Evolutionary conservation across 2,113 vertebrate genomes (phyloP).

Genomic region (Tragelaphus imberbis): DNA sequence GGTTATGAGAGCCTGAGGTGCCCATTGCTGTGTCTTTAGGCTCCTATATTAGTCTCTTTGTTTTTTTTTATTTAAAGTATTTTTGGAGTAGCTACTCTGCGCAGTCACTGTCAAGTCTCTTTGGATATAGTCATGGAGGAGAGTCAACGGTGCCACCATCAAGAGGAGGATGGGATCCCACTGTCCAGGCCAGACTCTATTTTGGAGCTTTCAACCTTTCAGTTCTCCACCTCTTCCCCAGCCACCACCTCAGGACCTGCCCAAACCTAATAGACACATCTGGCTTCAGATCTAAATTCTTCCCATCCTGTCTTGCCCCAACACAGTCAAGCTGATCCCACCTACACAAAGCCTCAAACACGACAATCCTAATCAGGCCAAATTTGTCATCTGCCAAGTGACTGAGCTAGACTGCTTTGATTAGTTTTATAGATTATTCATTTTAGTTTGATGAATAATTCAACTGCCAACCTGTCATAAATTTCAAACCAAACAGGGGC

Average conservation of each 20-base stretch:
- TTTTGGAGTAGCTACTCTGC: not conserved
- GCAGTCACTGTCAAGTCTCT: not conserved
- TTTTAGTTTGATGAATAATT: constrained; percentile 13
- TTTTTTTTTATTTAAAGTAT: not conserved
- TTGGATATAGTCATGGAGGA: not conserved
- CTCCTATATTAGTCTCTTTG: not conserved
- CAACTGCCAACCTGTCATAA: not conserved
- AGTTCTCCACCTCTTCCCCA: not conserved
- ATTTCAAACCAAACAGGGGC: not conserved
- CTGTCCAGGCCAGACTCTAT: not conserved
- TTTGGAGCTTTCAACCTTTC: not conserved
- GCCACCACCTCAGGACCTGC: not conserved
- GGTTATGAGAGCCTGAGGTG: not conserved
- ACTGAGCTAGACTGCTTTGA: not conserved
- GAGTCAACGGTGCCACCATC: not conserved
- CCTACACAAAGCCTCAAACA: not conserved
- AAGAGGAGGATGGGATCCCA: not conserved
- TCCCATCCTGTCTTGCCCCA: not conserved
- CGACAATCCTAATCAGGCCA: not conserved
- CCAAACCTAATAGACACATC: not conserved
- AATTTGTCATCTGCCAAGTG: not conserved
- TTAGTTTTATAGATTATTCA: not conserved
- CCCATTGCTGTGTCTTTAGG: not conserved
- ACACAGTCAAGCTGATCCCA: not conserved
- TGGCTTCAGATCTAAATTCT: not conserved